Evolutionary conservation across 2,113 vertebrate genomes (phyloP).

Genomic region (Eupsittula cactorum): DNA sequence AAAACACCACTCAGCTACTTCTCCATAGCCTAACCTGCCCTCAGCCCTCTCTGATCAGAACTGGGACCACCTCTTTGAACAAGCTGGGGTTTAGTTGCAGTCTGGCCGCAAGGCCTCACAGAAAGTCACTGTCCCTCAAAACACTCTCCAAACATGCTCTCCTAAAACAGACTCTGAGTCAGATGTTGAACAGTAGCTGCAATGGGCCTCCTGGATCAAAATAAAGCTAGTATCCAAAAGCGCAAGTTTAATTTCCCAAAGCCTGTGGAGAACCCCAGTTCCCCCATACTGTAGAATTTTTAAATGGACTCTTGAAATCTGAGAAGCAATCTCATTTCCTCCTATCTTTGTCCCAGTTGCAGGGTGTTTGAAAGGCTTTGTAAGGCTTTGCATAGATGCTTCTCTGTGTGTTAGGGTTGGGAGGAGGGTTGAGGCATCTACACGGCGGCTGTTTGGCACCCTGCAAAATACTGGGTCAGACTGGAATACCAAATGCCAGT

Average conservation of each 20-base stretch:
- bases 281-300: background rate
- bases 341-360: conserved; percentile 51
- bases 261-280: conserved; percentile 4
- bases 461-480: conserved; percentile 18
- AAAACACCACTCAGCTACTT: background rate
- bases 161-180: background rate
- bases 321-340: conserved; percentile 60
- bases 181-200: background rate
- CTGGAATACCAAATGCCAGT: conserved; percentile 28
- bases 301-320: conserved; percentile 50
- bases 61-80: background rate
- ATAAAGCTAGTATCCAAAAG: background rate
- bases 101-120: background rate
- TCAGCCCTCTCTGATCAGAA: background rate
- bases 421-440: conserved; percentile 38
- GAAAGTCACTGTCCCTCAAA: background rate
- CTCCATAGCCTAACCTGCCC: background rate
- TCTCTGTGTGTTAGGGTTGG: conserved; percentile 17
- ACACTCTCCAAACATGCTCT: background rate
- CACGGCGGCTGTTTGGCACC: conserved; percentile 23
- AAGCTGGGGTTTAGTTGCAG: background rate
- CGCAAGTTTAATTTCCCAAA: background rate
- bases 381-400: conserved; percentile 49
- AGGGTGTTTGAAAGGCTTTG: conserved; percentile 52
- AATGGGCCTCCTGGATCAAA: background rate